A percentile compares a stretch with the other conserved stretches of the same genome.
These are phyloP conservation scores for Malacoraja senta DNA, from an alignment of 2,797 vertebrate genomes.

Conservation along the genomic window DNA sequence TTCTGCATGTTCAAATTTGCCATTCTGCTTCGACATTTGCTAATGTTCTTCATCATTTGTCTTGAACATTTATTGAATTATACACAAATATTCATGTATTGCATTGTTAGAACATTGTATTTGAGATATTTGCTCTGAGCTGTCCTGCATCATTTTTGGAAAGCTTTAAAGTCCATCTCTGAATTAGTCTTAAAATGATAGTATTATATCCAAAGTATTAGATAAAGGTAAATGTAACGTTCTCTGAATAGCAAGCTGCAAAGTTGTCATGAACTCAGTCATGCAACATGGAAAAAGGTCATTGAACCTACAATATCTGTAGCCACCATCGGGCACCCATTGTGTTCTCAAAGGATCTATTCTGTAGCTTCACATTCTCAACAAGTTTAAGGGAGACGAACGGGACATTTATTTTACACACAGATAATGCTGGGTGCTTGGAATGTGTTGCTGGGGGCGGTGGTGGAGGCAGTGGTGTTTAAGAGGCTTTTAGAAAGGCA, in stretches of 20 bases:
- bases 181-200: neutral
- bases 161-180: neutral
- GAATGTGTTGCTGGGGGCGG: too few species aligned
- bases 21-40: neutral
- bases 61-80: neutral
- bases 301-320: too few species aligned
- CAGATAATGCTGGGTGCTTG: too few species aligned
- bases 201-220: neutral
- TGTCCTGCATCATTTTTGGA: neutral
- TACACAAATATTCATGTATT: neutral
- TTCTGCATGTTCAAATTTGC: neutral
- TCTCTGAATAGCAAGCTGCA: neutral
- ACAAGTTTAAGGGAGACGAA: too few species aligned
- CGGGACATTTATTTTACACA: too few species aligned
- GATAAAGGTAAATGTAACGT: neutral
- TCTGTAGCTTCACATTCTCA: too few species aligned
- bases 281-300: too few species aligned
- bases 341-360: too few species aligned
- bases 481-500: too few species aligned
- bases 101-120: neutral
- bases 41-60: neutral
- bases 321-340: too few species aligned
- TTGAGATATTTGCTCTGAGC: neutral
- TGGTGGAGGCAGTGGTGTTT: too few species aligned
- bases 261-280: neutral